These are phyloP conservation scores for Leptinotarsa juncta DNA, from an alignment of 2,888 invertebrate species.

Conservation along the genomic window DNA sequence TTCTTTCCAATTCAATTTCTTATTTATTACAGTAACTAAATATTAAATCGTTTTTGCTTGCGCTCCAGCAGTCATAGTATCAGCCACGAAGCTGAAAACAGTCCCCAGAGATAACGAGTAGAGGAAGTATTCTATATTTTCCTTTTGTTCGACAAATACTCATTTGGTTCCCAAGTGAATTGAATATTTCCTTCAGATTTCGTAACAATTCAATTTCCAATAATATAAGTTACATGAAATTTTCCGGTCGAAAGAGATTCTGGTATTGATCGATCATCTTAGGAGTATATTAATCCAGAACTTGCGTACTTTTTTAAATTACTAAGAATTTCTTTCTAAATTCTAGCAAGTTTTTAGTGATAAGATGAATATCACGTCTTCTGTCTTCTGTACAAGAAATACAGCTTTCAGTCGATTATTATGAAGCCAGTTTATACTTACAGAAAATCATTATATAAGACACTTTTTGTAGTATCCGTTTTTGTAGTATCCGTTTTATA, in stretches of 20 bases:
- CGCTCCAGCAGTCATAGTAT: not conserved
- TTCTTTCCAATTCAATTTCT: no score
- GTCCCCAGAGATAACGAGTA: not conserved
- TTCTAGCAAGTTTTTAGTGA: no score
- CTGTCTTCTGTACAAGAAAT: no score
- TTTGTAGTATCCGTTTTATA: no score
- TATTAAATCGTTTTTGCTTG: not conserved
- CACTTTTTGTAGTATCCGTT: no score
- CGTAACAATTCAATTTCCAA: slow-evolving; percentile 52
- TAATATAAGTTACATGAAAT: slow-evolving; percentile 54
- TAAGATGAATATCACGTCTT: no score
- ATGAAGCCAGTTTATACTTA: no score
- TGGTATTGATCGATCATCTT: not conserved
- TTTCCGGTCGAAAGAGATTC: slow-evolving; percentile 34
- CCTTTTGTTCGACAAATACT: slow-evolving; percentile 45
- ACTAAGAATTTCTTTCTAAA: not conserved
- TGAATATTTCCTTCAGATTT: slow-evolving; percentile 54
- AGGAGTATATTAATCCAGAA: not conserved
- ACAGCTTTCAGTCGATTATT: no score
- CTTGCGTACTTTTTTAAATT: not conserved
- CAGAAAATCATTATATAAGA: no score
- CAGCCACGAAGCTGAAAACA: slow-evolving; percentile 15
- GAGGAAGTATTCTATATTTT: slow-evolving; percentile 22
- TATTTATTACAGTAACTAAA: not conserved
- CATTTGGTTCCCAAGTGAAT: slow-evolving; percentile 46